Evolutionary conservation across 1,140 invertebrate genomes (phyloP), one percentile per base, ranked within the genome.

Genomic region (Asobara japonica): DNA sequence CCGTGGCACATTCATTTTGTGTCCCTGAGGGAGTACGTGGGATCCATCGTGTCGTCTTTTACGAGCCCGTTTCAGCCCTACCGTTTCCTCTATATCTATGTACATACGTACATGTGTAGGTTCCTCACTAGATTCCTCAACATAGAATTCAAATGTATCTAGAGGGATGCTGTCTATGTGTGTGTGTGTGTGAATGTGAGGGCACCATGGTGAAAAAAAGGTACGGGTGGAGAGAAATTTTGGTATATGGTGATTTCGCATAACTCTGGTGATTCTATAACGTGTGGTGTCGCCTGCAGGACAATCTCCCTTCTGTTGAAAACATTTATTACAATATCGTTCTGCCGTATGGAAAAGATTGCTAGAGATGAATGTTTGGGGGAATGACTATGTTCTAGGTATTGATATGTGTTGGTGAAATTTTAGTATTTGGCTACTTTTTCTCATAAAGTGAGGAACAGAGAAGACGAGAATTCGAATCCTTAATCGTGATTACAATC

Each of bases 251-350:
- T 74, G 66, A 79, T 77, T 64, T 74, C 72, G 68, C 68, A 79
- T 79, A 81, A 80, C 75, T 79, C 75, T 74, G 70, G 76, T 74
- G 73, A 80, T 82, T 77, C 75, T 78, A 80, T 77, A 81, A 77
- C 71, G 71, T 51, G 70, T 64, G 73, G 18, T 77, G 75, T 80
- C 72, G 77, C 65, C 75, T 69, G 74, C 77, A 77, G 78, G 79
- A 36, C 31, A 11, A 36, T 36, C 31, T 36, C 31, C 31, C 31
- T 36, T 36, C 11, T 6, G 5, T 36, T 11, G 5, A 36, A 36
- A 5, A 36, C 11, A 36, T n/a, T n/a, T n/a, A n/a, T n/a, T 36
- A 11, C 31, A 36, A 36, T 36, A 36, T 36, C n/a, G n/a, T n/a
- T n/a, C n/a, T n/a, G n/a, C n/a, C n/a, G n/a, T n/a, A n/a, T n/a